Evolutionary conservation across 2,888 invertebrate genomes (phyloP).

Genomic region (Halictus quadricinctus): DNA sequence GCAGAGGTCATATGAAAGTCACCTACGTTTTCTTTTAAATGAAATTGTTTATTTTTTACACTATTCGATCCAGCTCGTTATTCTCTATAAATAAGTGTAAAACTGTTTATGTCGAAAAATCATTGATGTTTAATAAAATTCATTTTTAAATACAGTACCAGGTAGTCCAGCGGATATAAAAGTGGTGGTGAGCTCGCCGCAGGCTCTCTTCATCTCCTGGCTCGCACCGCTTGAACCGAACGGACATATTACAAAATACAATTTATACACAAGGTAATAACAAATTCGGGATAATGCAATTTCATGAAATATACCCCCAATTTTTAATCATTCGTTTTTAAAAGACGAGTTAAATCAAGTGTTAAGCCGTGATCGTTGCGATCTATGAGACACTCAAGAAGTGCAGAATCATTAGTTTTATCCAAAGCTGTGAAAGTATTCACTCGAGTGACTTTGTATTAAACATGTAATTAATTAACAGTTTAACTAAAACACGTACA

Average conservation of each 20-base stretch:
- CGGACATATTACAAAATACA: conserved; percentile 90
- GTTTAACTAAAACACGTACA: too few relatives aligned
- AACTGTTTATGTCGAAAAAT: too few relatives aligned
- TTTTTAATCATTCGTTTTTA: not conserved
- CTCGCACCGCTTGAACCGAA: conserved; percentile 89
- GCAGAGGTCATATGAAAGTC: too few relatives aligned
- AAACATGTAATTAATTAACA: too few relatives aligned
- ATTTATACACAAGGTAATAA: conserved; percentile 85
- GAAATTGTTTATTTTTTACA: too few relatives aligned
- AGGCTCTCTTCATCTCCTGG: conserved; percentile 91
- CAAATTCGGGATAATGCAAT: not conserved
- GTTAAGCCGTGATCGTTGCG: not conserved
- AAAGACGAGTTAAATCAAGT: not conserved
- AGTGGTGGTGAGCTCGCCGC: conserved; percentile 89
- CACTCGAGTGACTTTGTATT: too few relatives aligned
- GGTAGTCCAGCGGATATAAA: conserved; percentile 91
- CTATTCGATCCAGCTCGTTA: too few relatives aligned
- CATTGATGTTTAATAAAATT: not conserved
- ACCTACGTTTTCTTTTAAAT: too few relatives aligned
- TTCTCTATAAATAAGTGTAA: too few relatives aligned
- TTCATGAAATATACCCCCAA: not conserved
- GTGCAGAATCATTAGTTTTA: too few relatives aligned
- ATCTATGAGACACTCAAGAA: too few relatives aligned
- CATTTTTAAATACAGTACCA: conserved; percentile 84
- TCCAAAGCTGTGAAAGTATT: too few relatives aligned